These are phyloP conservation scores for human (Homo sapiens) DNA, from an alignment of 2,113 vertebrate genomes.

Conservation along the genomic window DNA sequence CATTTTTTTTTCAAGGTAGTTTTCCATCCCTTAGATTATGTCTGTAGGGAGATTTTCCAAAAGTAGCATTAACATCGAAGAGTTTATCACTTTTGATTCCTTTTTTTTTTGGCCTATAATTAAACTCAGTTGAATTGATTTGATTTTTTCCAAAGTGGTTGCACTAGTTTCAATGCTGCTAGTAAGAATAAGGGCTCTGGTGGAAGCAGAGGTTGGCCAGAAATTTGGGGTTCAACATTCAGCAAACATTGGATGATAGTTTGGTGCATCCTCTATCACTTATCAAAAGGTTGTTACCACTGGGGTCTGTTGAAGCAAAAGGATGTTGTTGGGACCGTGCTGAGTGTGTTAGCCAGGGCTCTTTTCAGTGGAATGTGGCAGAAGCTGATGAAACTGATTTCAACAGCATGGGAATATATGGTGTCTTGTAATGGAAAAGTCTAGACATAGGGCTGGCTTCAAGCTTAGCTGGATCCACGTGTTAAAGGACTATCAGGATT, in stretches of 20 bases:
- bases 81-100: not conserved
- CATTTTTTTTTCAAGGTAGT: not conserved
- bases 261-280: not conserved
- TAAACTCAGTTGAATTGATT: too few relatives aligned
- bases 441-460: not conserved
- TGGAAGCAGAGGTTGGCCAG: not conserved
- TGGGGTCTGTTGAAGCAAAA: not conserved
- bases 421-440: not conserved
- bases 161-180: not conserved
- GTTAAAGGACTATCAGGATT: not conserved
- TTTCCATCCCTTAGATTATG: not conserved
- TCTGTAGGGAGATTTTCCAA: conserved; percentile 25
- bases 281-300: not conserved
- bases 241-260: not conserved
- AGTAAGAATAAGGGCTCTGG: not conserved
- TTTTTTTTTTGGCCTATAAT: not conserved
- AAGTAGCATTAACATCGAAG: not conserved
- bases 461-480: not conserved
- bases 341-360: not conserved
- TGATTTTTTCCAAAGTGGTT: not conserved
- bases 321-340: not conserved
- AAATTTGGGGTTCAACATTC: not conserved
- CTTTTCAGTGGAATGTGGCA: not conserved
- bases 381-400: not conserved
- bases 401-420: not conserved